phyloP scores from a whole-genome alignment of 2,888 invertebrate genomes.

The Physocephala rufipes region DNA sequence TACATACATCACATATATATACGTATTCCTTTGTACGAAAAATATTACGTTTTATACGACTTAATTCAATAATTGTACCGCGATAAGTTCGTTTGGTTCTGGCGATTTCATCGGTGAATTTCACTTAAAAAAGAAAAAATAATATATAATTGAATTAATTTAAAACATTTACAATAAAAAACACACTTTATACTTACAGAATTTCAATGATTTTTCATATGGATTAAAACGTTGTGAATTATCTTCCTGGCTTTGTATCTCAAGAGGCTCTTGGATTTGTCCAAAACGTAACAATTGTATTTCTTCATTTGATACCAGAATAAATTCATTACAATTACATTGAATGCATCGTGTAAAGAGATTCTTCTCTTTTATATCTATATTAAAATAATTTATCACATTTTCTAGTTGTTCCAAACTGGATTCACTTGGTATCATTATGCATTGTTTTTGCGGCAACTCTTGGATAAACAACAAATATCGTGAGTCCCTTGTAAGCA shows the following conservation, averaged over 20 bases:
- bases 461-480: constrained; percentile 41
- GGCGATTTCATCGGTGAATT: constrained; percentile 40
- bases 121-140: constrained; percentile 36
- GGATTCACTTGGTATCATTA: constrained; percentile 46
- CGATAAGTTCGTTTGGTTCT: constrained; percentile 43
- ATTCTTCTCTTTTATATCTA: constrained; percentile 42
- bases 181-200: constrained; percentile 36
- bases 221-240: not conserved
- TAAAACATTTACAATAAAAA: not conserved
- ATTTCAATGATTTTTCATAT: constrained; percentile 33
- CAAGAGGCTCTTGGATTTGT: constrained; percentile 29
- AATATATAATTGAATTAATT: not conserved
- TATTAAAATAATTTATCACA: constrained; percentile 43
- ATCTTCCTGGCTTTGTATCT: constrained; percentile 1
- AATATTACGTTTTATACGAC: constrained; percentile 44
- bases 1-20: constrained; percentile 51
- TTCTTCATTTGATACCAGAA: constrained; percentile 43
- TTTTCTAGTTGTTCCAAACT: constrained; percentile 45
- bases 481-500: constrained; percentile 45
- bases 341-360: constrained; percentile 45
- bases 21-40: constrained; percentile 44
- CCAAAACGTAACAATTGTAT: constrained; percentile 44
- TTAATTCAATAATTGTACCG: constrained; percentile 44
- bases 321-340: constrained; percentile 48
- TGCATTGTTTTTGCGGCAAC: constrained; percentile 42